phyloP scores from a whole-genome alignment of 2,888 invertebrate species.

The Marronus borbonicus region DNA sequence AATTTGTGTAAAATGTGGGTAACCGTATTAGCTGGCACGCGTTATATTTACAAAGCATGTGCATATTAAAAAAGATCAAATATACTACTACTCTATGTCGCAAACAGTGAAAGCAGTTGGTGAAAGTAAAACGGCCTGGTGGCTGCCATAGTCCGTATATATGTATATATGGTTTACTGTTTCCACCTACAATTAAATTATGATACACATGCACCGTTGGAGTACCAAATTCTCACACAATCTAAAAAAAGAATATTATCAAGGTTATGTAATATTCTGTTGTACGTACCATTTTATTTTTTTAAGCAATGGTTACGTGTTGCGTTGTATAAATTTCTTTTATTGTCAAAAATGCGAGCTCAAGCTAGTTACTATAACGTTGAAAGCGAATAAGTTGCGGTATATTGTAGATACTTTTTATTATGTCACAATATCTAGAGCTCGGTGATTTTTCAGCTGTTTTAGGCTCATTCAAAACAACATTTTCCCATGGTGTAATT shows the following conservation, averaged over 20 bases:
- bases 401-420: conserved; percentile 20
- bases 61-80: conserved; percentile 22
- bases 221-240: conserved; percentile 1
- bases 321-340: conserved; percentile 32
- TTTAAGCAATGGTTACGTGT: conserved; percentile 20
- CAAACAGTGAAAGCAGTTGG: conserved; percentile 49
- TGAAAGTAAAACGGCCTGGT: conserved; percentile 46
- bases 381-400: conserved; percentile 19
- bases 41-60: conserved; percentile 27
- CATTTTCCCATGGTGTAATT: conserved; percentile 5
- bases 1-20: conserved; percentile 42
- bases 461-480: neutral
- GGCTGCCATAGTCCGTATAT: conserved; percentile 35
- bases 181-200: conserved; percentile 42
- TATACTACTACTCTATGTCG: conserved; percentile 14
- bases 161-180: neutral
- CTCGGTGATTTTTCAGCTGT: neutral
- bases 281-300: neutral
- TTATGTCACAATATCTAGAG: conserved; percentile 29
- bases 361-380: neutral
- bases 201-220: conserved; percentile 4
- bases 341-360: conserved; percentile 28
- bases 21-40: conserved; percentile 48
- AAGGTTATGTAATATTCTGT: too few relatives aligned
- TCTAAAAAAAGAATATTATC: conserved; percentile 14